phyloP scores from a whole-genome alignment of 2,113 vertebrate genomes.

The Hymenochirus boettgeri region DNA sequence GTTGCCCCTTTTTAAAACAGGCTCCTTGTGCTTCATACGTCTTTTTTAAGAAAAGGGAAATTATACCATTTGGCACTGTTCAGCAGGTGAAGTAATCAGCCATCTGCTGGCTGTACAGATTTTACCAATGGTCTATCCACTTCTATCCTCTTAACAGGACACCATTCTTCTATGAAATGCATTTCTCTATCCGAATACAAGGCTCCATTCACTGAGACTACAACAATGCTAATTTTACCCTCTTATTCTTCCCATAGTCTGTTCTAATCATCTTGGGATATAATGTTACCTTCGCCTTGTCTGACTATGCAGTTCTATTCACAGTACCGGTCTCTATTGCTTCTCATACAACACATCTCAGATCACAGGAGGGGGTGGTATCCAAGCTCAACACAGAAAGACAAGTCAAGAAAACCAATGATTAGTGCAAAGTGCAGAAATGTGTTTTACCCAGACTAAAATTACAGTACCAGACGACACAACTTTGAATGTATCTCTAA shows the following conservation, averaged over 20 bases:
- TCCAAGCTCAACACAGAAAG: background rate
- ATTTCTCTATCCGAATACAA: background rate
- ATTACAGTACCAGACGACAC: too few species aligned
- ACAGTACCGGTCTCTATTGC: background rate
- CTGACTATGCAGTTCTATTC: constrained; percentile 2
- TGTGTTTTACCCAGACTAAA: too few species aligned
- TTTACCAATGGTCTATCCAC: background rate
- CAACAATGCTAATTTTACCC: constrained; percentile 6
- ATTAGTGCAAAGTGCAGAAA: background rate
- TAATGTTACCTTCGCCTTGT: constrained; percentile 5
- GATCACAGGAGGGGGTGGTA: background rate
- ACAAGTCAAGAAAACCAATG: background rate
- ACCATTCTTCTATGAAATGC: constrained; percentile 20
- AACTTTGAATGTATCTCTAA: too few species aligned
- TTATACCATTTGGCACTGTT: too few species aligned
- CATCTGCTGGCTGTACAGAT: constrained; percentile 18
- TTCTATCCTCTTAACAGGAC: constrained; percentile 2
- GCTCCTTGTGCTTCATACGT: too few species aligned
- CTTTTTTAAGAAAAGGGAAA: too few species aligned
- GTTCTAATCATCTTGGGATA: constrained; percentile 17
- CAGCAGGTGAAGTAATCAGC: constrained; percentile 7
- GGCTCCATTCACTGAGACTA: constrained; percentile 4
- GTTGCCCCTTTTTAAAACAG: too few species aligned
- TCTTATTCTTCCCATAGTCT: background rate
- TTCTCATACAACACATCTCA: background rate